Evolutionary conservation across 2,797 vertebrate species (phyloP).

Genomic region (Coccyzus lansbergi): DNA sequence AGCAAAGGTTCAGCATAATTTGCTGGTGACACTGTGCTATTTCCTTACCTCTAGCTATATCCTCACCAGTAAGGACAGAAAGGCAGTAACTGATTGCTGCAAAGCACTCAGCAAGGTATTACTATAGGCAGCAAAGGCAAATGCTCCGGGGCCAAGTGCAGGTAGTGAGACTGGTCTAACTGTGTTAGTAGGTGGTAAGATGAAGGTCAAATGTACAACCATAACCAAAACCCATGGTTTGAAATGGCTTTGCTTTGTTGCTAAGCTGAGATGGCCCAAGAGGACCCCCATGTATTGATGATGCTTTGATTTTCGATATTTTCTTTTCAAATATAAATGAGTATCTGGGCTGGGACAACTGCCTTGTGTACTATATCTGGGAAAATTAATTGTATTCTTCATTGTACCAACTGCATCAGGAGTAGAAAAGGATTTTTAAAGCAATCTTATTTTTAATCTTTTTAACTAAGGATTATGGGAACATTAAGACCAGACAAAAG

Average conservation of each 20-base stretch:
- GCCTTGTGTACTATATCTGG: background rate
- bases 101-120: background rate
- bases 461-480: background rate
- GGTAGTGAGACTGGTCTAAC: background rate
- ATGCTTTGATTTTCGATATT: background rate
- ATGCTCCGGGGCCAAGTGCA: background rate
- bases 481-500: background rate
- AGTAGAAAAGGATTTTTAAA: background rate
- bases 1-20: background rate
- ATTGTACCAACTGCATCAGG: background rate
- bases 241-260: background rate
- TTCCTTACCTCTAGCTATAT: background rate
- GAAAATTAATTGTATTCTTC: background rate
- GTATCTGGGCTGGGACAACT: background rate
- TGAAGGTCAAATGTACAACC: background rate
- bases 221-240: background rate
- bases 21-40: background rate
- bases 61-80: background rate
- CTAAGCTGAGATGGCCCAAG: background rate
- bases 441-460: background rate
- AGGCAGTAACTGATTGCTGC: background rate
- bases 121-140: background rate
- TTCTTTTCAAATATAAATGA: background rate
- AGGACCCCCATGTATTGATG: background rate
- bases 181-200: background rate